A percentile compares a stretch with the other conserved stretches of the same genome.
Evolutionary conservation across 2,113 vertebrate genomes (phyloP).

Genomic region (Oncorhynchus nerka): DNA sequence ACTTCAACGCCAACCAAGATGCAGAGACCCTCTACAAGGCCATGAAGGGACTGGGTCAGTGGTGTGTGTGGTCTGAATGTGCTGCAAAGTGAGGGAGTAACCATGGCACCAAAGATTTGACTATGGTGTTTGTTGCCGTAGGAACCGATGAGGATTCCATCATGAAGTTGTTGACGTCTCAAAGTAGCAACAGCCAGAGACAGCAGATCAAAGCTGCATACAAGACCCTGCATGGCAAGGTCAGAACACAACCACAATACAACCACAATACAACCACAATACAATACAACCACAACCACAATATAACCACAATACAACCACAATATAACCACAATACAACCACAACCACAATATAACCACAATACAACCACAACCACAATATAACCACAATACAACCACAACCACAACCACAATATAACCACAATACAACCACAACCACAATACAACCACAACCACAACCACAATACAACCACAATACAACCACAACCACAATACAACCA

Average conservation of each 20-base stretch:
- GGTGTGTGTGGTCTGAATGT: neutral
- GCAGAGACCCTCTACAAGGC: conserved; percentile 86
- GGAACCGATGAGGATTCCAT: conserved; percentile 93
- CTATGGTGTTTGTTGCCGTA: conserved; percentile 50
- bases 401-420: too few relatives aligned
- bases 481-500: too few relatives aligned
- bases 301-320: conserved; percentile 4
- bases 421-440: too few relatives aligned
- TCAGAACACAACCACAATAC: too few relatives aligned
- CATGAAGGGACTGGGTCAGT: conserved; percentile 9
- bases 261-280: too few relatives aligned
- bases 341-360: too few relatives aligned
- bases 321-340: too few relatives aligned
- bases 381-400: too few relatives aligned
- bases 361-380: too few relatives aligned
- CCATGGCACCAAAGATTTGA: conserved; percentile 3
- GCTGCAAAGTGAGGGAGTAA: conserved; percentile 11
- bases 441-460: too few relatives aligned
- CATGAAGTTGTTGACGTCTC: conserved; percentile 80
- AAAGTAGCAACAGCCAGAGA: conserved; percentile 87
- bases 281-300: too few relatives aligned
- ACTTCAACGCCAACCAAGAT: conserved; percentile 59
- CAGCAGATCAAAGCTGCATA: conserved; percentile 83
- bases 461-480: too few relatives aligned
- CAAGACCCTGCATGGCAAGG: conserved; percentile 75